A percentile compares a stretch with the other conserved stretches of the same genome.
phyloP scores from a whole-genome alignment of 2,888 invertebrate genomes.

The Ametastegia equiseti region DNA sequence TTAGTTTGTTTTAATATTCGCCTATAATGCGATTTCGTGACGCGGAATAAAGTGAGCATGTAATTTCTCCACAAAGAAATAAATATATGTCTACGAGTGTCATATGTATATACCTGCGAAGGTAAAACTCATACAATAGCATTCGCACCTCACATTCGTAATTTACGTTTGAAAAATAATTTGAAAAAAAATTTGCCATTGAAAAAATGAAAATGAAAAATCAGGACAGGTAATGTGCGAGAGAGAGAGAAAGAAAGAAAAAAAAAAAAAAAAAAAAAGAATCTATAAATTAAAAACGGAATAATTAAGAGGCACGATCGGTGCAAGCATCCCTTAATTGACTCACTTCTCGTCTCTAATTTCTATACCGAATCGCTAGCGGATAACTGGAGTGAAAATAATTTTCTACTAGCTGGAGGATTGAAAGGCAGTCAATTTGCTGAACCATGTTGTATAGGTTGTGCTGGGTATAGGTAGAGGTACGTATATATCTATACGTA shows the following conservation, averaged over 20 bases:
- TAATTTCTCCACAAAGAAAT: too few relatives aligned
- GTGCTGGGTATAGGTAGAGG: too few relatives aligned
- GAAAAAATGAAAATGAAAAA: too few relatives aligned
- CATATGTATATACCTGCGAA: too few relatives aligned
- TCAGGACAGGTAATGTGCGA: too few relatives aligned
- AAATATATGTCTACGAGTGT: too few relatives aligned
- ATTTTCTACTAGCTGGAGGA: background rate
- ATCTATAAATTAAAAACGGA: background rate
- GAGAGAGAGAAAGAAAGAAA: background rate
- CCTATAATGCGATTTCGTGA: slow-evolving; percentile 23
- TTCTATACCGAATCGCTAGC: background rate
- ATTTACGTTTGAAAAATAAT: too few relatives aligned
- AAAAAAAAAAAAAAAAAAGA: background rate
- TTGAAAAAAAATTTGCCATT: too few relatives aligned
- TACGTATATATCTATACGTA: background rate
- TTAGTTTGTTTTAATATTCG: slow-evolving; percentile 54
- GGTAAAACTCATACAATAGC: too few relatives aligned
- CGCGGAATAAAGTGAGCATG: background rate
- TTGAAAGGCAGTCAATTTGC: background rate
- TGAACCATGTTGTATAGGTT: background rate
- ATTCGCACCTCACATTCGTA: too few relatives aligned
- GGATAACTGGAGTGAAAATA: background rate
- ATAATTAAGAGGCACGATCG: background rate
- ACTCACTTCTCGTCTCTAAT: background rate
- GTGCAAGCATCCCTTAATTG: background rate